These are phyloP conservation scores for Chondrosia reniformis DNA, from an alignment of 37 sponge, comb jelly and placozoan genomes.

Conservation along the genomic window DNA sequence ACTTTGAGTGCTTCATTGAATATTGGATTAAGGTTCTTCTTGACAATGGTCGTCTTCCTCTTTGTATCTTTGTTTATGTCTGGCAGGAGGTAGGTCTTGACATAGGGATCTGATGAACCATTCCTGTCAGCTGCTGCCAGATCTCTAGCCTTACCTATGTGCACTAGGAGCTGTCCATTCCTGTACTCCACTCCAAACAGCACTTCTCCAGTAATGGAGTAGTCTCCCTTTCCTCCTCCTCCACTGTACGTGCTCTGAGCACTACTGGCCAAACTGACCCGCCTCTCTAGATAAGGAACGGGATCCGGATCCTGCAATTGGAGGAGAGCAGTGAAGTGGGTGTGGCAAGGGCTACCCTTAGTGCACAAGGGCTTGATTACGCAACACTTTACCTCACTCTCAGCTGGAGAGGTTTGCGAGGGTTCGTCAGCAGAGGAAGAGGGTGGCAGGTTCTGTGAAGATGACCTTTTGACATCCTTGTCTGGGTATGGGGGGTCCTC, in stretches of 20 bases:
- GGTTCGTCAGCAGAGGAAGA: no score
- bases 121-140: constrained; percentile 50
- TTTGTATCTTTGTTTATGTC: constrained; percentile 57
- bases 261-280: constrained; percentile 31
- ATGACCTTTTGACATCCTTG: no score
- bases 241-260: constrained; percentile 51
- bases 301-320: neutral
- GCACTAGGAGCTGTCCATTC: constrained; percentile 31
- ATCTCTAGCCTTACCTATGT: constrained; percentile 30
- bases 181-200: constrained; percentile 42
- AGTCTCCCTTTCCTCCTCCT: constrained; percentile 40
- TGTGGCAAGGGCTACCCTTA: no score
- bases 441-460: no score
- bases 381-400: neutral
- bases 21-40: constrained; percentile 43
- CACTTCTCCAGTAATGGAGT: constrained; percentile 50
- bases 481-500: no score
- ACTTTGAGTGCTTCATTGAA: constrained; percentile 63
- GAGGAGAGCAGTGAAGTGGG: constrained; percentile 25
- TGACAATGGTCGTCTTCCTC: constrained; percentile 48
- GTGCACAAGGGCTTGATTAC: constrained; percentile 13
- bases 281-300: neutral
- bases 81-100: constrained; percentile 70
- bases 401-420: neutral
- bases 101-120: constrained; percentile 55